Evolutionary conservation across 2,888 invertebrate species (phyloP).

Genomic region (Sesamia inferens): DNA sequence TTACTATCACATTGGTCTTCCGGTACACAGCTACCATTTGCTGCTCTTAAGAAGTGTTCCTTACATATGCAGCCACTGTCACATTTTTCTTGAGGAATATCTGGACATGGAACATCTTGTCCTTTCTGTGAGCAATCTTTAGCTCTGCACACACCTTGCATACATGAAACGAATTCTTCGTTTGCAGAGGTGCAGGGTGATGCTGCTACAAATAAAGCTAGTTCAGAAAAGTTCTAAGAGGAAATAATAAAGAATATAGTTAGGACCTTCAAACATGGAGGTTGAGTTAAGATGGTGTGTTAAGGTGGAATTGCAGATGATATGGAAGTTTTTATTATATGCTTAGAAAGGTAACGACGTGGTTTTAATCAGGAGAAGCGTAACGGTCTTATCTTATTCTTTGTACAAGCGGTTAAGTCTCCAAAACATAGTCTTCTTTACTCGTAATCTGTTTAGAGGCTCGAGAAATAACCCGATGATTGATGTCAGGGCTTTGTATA

Average conservation of each 20-base stretch:
- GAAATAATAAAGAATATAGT: not conserved
- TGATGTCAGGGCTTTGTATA: not conserved
- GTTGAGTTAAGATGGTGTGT: no score
- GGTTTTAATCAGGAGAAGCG: not conserved
- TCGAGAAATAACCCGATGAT: not conserved
- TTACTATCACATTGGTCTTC: constrained; percentile 48
- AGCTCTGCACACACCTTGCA: constrained; percentile 55
- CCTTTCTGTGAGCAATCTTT: constrained; percentile 43
- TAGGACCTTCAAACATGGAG: no score
- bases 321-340: no score
- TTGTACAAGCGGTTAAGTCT: not conserved
- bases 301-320: not conserved
- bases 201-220: constrained; percentile 10
- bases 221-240: not conserved
- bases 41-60: constrained; percentile 39
- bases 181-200: constrained; percentile 25
- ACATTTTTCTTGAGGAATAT: constrained; percentile 26
- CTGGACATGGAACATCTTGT: constrained; percentile 44
- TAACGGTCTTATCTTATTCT: not conserved
- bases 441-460: not conserved
- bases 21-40: constrained; percentile 37
- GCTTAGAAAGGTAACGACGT: not conserved
- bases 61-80: constrained; percentile 51
- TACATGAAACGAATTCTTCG: constrained; percentile 43
- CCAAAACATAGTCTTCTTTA: not conserved